Base-by-base conservation (phyloP, 2,888 invertebrate species). In the Oxytorus armatus region DNA sequence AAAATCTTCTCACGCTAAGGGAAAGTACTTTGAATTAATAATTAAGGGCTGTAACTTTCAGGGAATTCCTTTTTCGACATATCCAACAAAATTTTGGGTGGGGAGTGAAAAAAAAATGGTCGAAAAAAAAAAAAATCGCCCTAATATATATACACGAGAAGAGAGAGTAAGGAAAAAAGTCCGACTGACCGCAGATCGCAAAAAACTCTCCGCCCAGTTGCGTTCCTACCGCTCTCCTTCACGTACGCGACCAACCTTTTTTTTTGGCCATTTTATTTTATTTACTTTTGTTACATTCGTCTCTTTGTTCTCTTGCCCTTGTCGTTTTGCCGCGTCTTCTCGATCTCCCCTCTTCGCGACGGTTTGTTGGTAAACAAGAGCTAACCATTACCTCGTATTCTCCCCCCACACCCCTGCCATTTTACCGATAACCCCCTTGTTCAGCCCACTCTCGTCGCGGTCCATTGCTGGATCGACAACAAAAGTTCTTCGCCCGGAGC, bases 281-380 rank as follows among this genome's bases (percentile, higher is more conserved):
- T n/a, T n/a, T n/a, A n/a, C n/a, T n/a, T 21, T 47, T 18, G 18
- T 47, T 47, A 47, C 21, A 21, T 47, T 47, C 47, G 47, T 16
- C 47, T 47, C 47, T 47, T 47, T 47, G 47, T 47, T 47, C 47
- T 10, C 18, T 21, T 8, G 18, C 18, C 47, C 14, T n/a, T 44
- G 11, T 44, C 11, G 18, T 47, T 47, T 47, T 47, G 18, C n/a
- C 47, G 47, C 10, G 21, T 14, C 14, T 39, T 33, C 21, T 21
- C 42, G 25, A 10, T 36, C 57, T 47, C 47, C 44, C 8, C 39
- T 65, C 59, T 44, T 42, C 53, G 51, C n/a, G 44, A 8, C 36
- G 74, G 65, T 74, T 74, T 74, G 74, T 74, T 74, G 65, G 65
- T 74, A 74, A 74, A 74, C 74, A 72, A 36, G 25, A 49, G 36